Conservation (phyloP, 2,797 vertebrate species). For the Manis crassicaudata region DNA sequence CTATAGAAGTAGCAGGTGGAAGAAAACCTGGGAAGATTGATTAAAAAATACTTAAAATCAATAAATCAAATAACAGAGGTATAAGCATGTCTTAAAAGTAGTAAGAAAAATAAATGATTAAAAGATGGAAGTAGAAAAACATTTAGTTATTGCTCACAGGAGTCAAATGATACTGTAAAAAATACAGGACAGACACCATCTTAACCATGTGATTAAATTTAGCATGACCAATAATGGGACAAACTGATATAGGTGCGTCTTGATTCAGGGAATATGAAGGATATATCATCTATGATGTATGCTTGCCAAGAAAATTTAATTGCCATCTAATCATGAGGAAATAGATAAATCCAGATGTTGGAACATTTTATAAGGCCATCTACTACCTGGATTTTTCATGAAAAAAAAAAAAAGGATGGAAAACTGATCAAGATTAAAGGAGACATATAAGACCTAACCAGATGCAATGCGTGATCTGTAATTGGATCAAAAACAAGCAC, state of each 20-base stretch:
- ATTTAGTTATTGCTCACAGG: background rate
- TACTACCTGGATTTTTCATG: slow-evolving; percentile 35
- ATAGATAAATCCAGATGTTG: slow-evolving; percentile 18
- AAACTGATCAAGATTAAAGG: background rate
- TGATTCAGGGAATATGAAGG: background rate
- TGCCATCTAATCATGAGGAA: background rate
- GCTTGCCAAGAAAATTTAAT: background rate
- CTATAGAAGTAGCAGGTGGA: no score
- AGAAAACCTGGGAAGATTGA: no score
- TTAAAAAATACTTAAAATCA: background rate
- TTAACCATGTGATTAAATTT: background rate
- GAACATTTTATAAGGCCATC: background rate
- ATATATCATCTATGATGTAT: background rate
- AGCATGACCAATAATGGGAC: background rate
- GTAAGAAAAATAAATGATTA: slow-evolving; percentile 2
- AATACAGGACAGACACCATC: background rate
- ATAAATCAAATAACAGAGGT: background rate
- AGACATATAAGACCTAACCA: background rate
- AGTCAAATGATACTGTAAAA: background rate
- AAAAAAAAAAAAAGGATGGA: background rate
- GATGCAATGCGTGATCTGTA: background rate
- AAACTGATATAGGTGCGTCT: background rate
- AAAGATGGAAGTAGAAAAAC: background rate
- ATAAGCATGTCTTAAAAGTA: background rate
- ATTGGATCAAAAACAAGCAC: background rate